phyloP scores from a whole-genome alignment of 2,888 invertebrate genomes.

The Netelia fuscicornis region DNA sequence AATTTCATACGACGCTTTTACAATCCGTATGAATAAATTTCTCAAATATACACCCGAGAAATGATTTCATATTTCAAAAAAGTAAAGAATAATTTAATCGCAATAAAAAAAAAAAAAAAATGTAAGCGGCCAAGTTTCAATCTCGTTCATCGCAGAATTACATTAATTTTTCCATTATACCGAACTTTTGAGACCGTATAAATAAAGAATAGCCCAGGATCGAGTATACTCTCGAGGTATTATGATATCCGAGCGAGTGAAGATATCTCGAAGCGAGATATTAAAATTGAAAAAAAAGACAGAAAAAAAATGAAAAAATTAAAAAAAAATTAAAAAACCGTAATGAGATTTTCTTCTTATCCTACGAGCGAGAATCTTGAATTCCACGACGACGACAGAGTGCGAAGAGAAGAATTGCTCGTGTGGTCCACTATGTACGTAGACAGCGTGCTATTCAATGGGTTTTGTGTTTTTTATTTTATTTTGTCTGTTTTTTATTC shows the following conservation, averaged over 20 bases:
- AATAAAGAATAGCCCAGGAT: conserved; percentile 13
- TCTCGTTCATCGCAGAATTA: too few species aligned
- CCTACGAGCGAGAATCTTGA: conserved; percentile 8
- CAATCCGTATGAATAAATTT: too few species aligned
- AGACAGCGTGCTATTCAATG: conserved; percentile 32
- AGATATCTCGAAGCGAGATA: not conserved
- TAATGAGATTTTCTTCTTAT: conserved; percentile 48
- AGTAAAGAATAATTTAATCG: too few species aligned
- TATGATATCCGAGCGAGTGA: conserved; percentile 13
- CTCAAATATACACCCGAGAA: too few species aligned
- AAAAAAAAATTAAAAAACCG: not conserved
- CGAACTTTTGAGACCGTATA: not conserved
- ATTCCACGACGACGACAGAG: conserved; percentile 33
- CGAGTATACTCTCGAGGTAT: not conserved
- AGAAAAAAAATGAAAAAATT: not conserved
- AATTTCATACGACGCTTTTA: too few species aligned
- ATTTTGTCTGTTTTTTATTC: conserved; percentile 17
- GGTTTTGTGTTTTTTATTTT: conserved; percentile 22
- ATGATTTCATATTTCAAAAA: too few species aligned
- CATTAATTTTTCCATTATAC: not conserved
- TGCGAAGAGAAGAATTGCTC: not conserved
- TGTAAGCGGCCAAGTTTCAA: too few species aligned
- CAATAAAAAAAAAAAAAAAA: too few species aligned
- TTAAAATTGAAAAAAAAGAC: not conserved
- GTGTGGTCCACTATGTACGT: conserved; percentile 35